Evolutionary conservation across 2,888 invertebrate species (phyloP).

Genomic region (Ormyrus labotus): DNA sequence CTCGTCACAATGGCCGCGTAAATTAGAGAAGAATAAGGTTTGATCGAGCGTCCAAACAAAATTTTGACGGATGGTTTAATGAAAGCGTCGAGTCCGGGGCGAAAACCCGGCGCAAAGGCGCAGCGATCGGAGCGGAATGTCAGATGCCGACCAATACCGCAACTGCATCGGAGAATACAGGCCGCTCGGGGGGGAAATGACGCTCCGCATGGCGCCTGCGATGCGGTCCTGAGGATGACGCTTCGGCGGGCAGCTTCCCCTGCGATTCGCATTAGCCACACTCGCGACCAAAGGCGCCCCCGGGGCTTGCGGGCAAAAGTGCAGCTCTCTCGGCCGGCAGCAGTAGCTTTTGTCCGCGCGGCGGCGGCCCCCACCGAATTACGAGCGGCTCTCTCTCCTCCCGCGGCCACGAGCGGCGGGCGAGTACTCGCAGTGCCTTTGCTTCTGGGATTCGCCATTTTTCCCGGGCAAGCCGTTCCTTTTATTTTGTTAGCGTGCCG

Average conservation of each 20-base stretch:
- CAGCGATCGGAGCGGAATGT: no score
- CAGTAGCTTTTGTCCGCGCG: neutral
- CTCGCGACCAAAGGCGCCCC: neutral
- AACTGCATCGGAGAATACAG: neutral
- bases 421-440: slow-evolving; percentile 15
- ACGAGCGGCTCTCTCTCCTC: slow-evolving; percentile 14
- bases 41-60: no score
- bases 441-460: slow-evolving; percentile 44
- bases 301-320: slow-evolving; percentile 23
- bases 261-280: slow-evolving; percentile 2
- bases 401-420: neutral
- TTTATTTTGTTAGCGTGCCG: slow-evolving; percentile 35
- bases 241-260: neutral
- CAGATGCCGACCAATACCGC: neutral
- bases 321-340: slow-evolving; percentile 1
- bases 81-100: no score
- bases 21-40: no score
- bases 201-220: slow-evolving; percentile 38
- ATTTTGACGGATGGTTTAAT: no score
- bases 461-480: slow-evolving; percentile 7
- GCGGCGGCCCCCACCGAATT: neutral
- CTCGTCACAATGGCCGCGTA: no score
- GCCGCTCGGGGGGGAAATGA: neutral
- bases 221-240: slow-evolving; percentile 46
- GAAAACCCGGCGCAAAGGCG: no score